Conservation (phyloP, 2,797 vertebrate genomes). For the Bovichtus variegatus region DNA sequence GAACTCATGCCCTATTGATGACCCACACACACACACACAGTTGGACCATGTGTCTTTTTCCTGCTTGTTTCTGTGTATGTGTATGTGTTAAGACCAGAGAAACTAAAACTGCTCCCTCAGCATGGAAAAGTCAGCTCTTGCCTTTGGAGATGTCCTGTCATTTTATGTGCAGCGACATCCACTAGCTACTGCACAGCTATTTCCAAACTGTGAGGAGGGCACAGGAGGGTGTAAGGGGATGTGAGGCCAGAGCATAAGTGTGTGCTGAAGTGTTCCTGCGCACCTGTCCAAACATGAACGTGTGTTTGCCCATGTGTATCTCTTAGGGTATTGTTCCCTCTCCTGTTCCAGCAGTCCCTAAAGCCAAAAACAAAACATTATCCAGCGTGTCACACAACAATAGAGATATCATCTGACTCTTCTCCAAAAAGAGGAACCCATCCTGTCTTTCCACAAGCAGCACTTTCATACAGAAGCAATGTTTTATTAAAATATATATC, state of each 20-base stretch:
- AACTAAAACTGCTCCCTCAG: conserved; percentile 63
- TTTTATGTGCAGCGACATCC: conserved; percentile 71
- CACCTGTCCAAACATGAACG: neutral
- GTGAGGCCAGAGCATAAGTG: conserved; percentile 39
- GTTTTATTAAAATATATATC: neutral
- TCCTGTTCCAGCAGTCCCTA: conserved; percentile 19
- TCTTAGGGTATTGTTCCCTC: conserved; percentile 41
- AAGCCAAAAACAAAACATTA: conserved; percentile 59
- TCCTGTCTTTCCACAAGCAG: conserved; percentile 8
- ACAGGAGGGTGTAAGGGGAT: conserved; percentile 54
- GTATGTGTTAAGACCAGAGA: conserved; percentile 24
- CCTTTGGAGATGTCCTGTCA: conserved; percentile 75
- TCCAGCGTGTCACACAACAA: conserved; percentile 47
- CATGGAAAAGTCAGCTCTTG: conserved; percentile 58
- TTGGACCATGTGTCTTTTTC: conserved; percentile 24
- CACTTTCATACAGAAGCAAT: conserved; percentile 3
- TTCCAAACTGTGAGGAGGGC: conserved; percentile 65
- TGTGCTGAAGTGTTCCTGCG: conserved; percentile 20
- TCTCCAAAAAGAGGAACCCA: conserved; percentile 20
- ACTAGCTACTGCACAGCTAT: conserved; percentile 64
- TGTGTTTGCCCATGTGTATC: conserved; percentile 9
- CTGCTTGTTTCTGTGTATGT: conserved; percentile 19
- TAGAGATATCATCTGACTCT: conserved; percentile 44
- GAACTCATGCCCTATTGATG: conserved; percentile 36
- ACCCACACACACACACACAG: conserved; percentile 15